phyloP scores from a whole-genome alignment of 2,888 invertebrate species.

The Drosophila kambysellisi region DNA sequence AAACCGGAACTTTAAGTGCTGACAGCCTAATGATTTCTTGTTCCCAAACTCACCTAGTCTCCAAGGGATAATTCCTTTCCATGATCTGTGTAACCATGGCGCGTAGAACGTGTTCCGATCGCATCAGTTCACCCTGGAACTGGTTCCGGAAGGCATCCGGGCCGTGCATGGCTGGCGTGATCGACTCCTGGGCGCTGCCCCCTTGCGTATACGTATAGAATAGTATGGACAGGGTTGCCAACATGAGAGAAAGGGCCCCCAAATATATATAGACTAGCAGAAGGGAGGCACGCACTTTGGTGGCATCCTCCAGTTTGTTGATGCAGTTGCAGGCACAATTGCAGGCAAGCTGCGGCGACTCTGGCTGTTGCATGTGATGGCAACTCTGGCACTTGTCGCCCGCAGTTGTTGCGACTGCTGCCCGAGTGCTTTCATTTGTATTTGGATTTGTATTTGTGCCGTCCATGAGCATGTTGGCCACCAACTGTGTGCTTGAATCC shows the following conservation, averaged over 20 bases:
- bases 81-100: constrained; percentile 69
- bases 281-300: constrained; percentile 37
- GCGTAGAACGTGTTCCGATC: constrained; percentile 75
- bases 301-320: constrained; percentile 18
- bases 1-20: neutral
- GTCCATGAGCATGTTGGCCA: constrained; percentile 47
- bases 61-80: constrained; percentile 51
- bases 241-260: constrained; percentile 77
- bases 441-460: constrained; percentile 1
- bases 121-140: constrained; percentile 74
- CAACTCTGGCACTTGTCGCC: constrained; percentile 34
- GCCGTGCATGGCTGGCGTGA: constrained; percentile 10
- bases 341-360: neutral
- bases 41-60: constrained; percentile 27
- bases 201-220: constrained; percentile 78
- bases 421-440: neutral
- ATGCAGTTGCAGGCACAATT: constrained; percentile 56
- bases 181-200: constrained; percentile 22
- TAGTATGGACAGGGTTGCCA: constrained; percentile 79
- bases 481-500: constrained; percentile 59
- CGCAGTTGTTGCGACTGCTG: neutral
- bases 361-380: constrained; percentile 44
- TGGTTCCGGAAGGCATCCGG: constrained; percentile 62
- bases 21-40: neutral
- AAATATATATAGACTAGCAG: constrained; percentile 77